Conservation (phyloP, 2,888 invertebrate species). For the Apodemia mormo region DNA sequence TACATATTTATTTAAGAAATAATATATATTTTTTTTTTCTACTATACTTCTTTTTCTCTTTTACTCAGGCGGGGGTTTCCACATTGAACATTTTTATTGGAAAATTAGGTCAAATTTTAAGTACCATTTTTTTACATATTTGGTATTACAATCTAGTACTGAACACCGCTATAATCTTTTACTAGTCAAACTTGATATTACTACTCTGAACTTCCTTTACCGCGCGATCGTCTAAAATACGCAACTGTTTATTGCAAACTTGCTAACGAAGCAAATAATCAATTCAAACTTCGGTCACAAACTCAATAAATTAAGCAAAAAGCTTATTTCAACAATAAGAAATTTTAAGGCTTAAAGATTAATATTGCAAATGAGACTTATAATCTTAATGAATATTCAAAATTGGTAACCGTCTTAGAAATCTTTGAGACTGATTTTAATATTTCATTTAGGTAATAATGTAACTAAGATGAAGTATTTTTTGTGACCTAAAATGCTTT, state of each 20-base stretch:
- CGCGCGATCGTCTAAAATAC: no score
- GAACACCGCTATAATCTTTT: no score
- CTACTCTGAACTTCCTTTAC: no score
- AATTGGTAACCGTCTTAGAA: constrained; percentile 3
- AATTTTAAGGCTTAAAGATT: constrained; percentile 38
- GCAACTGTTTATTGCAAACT: constrained; percentile 1
- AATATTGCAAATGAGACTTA: constrained; percentile 39
- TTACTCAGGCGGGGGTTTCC: no score
- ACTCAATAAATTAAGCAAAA: constrained; percentile 5
- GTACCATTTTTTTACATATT: no score
- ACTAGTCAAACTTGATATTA: no score
- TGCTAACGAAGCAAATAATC: constrained; percentile 7
- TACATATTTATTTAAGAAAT: no score
- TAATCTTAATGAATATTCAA: constrained; percentile 39
- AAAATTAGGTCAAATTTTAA: no score
- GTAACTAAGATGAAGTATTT: background rate
- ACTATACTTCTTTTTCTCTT: no score
- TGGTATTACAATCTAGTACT: no score
- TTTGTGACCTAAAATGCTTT: background rate
- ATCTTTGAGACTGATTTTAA: constrained; percentile 2
- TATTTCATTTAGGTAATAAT: background rate
- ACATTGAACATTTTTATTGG: no score
- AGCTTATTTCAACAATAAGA: constrained; percentile 10
- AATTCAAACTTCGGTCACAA: constrained; percentile 14
- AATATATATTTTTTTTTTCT: no score